phyloP scores from a whole-genome alignment of 2,797 vertebrate genomes.

The Argentina silus region DNA sequence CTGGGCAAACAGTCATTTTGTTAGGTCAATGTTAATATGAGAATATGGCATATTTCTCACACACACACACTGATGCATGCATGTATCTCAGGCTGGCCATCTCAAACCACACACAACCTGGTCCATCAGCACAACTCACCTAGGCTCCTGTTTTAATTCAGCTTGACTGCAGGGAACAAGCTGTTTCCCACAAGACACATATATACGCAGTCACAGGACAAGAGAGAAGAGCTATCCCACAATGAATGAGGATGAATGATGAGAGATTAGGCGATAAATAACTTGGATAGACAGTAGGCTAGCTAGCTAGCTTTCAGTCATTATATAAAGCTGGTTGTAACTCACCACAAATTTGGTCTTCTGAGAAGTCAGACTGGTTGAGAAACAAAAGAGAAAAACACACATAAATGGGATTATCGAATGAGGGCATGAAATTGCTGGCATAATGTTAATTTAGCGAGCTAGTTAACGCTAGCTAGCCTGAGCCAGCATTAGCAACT shows the following conservation, averaged over 20 bases:
- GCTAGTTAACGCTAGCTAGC: background rate
- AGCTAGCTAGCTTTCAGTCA: conserved; percentile 3
- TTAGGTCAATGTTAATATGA: too few species aligned
- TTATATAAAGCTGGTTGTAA: conserved; percentile 27
- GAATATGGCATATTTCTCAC: too few species aligned
- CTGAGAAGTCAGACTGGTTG: conserved; percentile 80
- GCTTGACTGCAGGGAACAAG: conserved; percentile 48
- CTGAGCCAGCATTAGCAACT: background rate
- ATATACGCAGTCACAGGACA: conserved; percentile 6
- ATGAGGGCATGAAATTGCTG: conserved; percentile 11
- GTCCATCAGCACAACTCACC: conserved; percentile 1
- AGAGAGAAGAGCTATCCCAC: conserved; percentile 8
- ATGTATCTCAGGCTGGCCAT: too few species aligned
- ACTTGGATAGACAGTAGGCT: background rate
- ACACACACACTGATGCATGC: too few species aligned
- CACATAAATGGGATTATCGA: conserved; percentile 16
- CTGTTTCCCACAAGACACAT: conserved; percentile 7
- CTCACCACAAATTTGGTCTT: conserved; percentile 82
- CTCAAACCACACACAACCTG: background rate
- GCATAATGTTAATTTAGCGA: background rate
- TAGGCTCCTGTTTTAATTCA: conserved; percentile 68
- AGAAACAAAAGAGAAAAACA: background rate
- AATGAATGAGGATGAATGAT: background rate
- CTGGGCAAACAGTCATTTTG: background rate
- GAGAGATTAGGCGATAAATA: background rate